Evolutionary conservation across 2,888 invertebrate species (phyloP).

Genomic region (Mongoloraphidia duomilia): DNA sequence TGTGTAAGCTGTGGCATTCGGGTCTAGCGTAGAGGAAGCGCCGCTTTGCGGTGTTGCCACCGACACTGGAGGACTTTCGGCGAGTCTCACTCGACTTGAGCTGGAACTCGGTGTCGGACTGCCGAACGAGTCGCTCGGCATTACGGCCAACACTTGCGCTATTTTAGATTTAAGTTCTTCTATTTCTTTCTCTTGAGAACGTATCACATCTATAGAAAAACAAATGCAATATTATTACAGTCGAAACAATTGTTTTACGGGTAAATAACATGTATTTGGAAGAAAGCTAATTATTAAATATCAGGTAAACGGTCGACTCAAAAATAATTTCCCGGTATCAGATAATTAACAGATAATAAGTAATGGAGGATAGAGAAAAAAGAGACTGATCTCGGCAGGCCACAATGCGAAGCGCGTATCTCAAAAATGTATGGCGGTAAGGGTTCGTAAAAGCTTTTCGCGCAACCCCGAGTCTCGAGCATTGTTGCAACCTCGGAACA

Average conservation of each 20-base stretch:
- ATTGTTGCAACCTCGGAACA: no score
- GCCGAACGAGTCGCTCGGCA: constrained; percentile 60
- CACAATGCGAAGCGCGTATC: no score
- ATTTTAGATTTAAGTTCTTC: constrained; percentile 80
- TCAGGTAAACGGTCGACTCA: no score
- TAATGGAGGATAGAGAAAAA: no score
- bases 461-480: no score
- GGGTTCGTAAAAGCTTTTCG: no score
- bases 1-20: constrained; percentile 83
- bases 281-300: not conserved
- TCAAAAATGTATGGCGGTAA: no score
- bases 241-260: not conserved
- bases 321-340: no score
- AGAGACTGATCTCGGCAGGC: no score
- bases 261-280: not conserved
- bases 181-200: constrained; percentile 80
- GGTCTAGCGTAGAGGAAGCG: constrained; percentile 46
- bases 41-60: not conserved
- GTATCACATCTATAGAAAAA: constrained; percentile 51
- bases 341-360: no score
- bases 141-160: constrained; percentile 86
- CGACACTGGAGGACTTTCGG: constrained; percentile 27
- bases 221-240: constrained; percentile 2
- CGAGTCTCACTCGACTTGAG: constrained; percentile 46
- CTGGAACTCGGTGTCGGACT: constrained; percentile 34